phyloP scores from a whole-genome alignment of 2,888 invertebrate species.

The Agriopis marginaria region DNA sequence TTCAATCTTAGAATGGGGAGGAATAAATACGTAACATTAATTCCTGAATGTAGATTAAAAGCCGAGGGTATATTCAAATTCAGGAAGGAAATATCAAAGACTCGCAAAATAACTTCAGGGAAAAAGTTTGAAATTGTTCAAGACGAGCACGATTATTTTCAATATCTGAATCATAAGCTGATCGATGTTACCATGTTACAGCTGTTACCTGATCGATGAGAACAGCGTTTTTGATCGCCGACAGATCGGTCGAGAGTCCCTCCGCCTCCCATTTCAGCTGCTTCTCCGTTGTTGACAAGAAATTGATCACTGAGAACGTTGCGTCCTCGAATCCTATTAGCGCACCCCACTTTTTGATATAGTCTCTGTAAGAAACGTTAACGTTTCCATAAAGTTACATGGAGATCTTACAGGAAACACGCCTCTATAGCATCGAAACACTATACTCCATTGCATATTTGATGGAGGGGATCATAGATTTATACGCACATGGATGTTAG shows the following conservation, averaged over 20 bases:
- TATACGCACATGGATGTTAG: too few relatives aligned
- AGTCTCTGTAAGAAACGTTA: constrained; percentile 59
- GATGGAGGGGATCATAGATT: too few relatives aligned
- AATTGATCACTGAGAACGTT: constrained; percentile 74
- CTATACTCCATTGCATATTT: too few relatives aligned
- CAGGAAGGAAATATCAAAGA: too few relatives aligned
- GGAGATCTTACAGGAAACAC: background rate
- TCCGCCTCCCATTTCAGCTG: constrained; percentile 94
- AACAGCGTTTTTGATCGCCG: constrained; percentile 93
- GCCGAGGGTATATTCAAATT: too few relatives aligned
- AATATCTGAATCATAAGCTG: background rate
- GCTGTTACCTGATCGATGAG: constrained; percentile 90
- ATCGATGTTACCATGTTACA: too few relatives aligned
- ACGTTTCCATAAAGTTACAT: background rate
- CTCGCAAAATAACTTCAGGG: too few relatives aligned
- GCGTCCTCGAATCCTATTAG: constrained; percentile 73
- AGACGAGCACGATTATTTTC: background rate
- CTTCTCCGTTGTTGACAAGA: constrained; percentile 83
- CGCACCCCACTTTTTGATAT: constrained; percentile 80
- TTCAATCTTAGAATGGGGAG: too few relatives aligned
- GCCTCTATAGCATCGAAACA: too few relatives aligned
- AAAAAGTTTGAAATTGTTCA: too few relatives aligned
- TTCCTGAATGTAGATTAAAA: too few relatives aligned
- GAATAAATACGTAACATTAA: too few relatives aligned
- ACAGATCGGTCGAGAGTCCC: constrained; percentile 92